phyloP scores from a whole-genome alignment of 2,113 vertebrate species.

The Hypocryptadius cinnamomeus region DNA sequence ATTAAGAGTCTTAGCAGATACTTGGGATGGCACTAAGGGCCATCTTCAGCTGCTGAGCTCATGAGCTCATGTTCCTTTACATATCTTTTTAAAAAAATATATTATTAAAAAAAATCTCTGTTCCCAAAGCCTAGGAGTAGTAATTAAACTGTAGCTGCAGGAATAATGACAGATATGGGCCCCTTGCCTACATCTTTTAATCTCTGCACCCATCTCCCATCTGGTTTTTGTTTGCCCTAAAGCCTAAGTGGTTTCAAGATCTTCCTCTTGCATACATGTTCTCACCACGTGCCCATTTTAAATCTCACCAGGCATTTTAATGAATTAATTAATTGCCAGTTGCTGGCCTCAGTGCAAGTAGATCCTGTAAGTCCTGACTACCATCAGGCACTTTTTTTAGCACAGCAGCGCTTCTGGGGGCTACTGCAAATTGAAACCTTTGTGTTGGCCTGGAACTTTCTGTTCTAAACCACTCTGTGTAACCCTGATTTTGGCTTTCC shows the following conservation, averaged over 20 bases:
- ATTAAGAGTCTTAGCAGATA: neutral
- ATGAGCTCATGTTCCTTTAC: neutral
- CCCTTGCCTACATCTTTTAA: conserved; percentile 12
- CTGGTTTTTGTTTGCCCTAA: conserved; percentile 34
- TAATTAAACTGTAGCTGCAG: conserved; percentile 27
- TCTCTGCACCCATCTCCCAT: neutral
- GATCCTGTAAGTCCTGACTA: conserved; percentile 17
- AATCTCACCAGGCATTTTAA: conserved; percentile 30
- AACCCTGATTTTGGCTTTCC: neutral
- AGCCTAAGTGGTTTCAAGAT: conserved; percentile 8
- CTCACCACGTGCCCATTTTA: neutral
- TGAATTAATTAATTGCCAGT: neutral
- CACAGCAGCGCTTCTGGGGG: neutral
- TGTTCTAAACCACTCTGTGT: neutral
- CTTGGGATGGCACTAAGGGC: neutral
- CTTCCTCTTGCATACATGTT: neutral
- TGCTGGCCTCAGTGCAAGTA: neutral
- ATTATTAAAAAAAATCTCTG: neutral
- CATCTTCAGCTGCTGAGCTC: neutral
- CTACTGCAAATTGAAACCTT: neutral
- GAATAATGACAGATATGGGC: neutral
- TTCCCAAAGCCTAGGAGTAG: neutral
- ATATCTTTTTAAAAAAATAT: neutral
- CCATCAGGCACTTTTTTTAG: neutral
- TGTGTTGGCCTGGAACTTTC: neutral